These are phyloP conservation scores for Eucera pruinosa DNA, from an alignment of 2,888 invertebrate species.

Conservation along the genomic window DNA sequence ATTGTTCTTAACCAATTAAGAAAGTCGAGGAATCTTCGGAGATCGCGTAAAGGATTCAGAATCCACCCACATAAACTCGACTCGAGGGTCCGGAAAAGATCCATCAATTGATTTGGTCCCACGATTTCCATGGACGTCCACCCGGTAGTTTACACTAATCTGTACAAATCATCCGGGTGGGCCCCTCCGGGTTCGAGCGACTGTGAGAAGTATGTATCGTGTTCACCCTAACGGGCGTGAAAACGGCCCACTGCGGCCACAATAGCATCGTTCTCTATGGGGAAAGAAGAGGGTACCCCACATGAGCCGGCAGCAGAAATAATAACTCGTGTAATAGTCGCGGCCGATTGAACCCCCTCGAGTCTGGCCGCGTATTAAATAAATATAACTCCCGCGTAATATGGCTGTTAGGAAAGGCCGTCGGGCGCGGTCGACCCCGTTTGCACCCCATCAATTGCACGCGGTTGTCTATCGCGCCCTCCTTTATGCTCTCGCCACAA, in stretches of 20 bases:
- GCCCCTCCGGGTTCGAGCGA: constrained; percentile 35
- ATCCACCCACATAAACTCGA: constrained; percentile 4
- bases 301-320: constrained; percentile 79
- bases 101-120: constrained; percentile 53
- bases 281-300: constrained; percentile 64
- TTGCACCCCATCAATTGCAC: constrained; percentile 82
- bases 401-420: constrained; percentile 75
- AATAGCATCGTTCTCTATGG: constrained; percentile 71
- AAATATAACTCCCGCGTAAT: constrained; percentile 80
- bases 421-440: constrained; percentile 79
- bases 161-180: constrained; percentile 30
- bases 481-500: constrained; percentile 71
- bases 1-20: too few relatives aligned
- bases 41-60: not conserved
- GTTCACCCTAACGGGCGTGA: constrained; percentile 79
- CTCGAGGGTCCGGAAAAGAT: not conserved
- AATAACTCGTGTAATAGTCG: constrained; percentile 81
- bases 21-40: not conserved
- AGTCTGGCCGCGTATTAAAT: constrained; percentile 79
- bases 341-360: constrained; percentile 46
- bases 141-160: constrained; percentile 74
- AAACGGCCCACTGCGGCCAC: constrained; percentile 79
- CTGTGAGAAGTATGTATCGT: constrained; percentile 71
- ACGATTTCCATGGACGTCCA: constrained; percentile 75
- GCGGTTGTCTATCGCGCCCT: constrained; percentile 78